Conservation (phyloP, 2,888 invertebrate species). For the Choreutis nemorana region DNA sequence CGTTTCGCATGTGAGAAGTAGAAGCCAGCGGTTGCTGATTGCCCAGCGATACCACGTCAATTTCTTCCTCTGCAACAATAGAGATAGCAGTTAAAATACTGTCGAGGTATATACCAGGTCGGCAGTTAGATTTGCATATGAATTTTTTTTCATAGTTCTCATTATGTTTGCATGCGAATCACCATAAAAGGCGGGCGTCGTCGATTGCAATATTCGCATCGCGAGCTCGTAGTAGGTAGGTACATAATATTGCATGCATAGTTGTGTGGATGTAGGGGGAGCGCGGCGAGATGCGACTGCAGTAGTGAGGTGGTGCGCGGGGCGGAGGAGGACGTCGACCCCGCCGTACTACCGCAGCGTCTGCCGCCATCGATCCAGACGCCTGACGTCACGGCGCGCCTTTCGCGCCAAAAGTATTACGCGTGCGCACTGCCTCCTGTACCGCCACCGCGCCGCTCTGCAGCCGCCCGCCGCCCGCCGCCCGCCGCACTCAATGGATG, state of each 20-base stretch:
- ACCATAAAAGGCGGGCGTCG: conserved; percentile 45
- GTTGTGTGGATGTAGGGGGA: conserved; percentile 39
- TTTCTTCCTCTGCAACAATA: conserved; percentile 80
- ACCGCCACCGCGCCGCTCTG: conserved; percentile 60
- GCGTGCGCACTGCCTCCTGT: conserved; percentile 56
- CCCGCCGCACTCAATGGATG: conserved; percentile 59
- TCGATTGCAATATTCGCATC: conserved; percentile 36
- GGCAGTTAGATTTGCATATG: conserved; percentile 21
- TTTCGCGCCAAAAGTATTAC: conserved; percentile 66
- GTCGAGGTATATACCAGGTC: too few species aligned
- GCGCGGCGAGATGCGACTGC: conserved; percentile 51
- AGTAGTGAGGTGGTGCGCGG: conserved; percentile 51
- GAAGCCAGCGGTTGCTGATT: conserved; percentile 32
- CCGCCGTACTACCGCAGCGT: conserved; percentile 66
- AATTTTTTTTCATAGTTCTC: conserved; percentile 44
- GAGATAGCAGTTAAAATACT: conserved; percentile 25
- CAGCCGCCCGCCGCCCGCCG: conserved; percentile 16
- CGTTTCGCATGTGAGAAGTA: conserved; percentile 35
- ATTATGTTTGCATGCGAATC: conserved; percentile 35
- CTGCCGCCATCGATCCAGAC: conserved; percentile 67
- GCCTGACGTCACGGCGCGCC: conserved; percentile 62
- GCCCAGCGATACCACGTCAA: conserved; percentile 81
- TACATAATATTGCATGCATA: conserved; percentile 30
- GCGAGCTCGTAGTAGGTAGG: too few species aligned
- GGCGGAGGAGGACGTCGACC: conserved; percentile 50